Evolutionary conservation across 2,888 invertebrate species (phyloP).

Genomic region (Lithosia quadra): DNA sequence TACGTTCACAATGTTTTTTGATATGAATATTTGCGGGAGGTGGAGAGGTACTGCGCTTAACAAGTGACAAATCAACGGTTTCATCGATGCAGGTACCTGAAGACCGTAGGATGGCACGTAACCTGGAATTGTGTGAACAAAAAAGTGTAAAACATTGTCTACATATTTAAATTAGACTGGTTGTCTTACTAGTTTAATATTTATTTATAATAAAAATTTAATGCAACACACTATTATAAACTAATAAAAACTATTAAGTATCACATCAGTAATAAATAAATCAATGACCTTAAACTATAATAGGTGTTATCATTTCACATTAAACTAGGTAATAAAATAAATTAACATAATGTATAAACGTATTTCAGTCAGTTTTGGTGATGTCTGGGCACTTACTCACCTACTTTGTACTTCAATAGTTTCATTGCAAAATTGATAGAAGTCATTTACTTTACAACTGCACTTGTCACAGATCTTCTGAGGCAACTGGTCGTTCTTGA

Average conservation of each 20-base stretch:
- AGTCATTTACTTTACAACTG: constrained; percentile 90
- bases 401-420: constrained; percentile 89
- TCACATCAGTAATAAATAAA: background rate
- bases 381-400: constrained; percentile 59
- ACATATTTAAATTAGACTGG: background rate
- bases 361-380: constrained; percentile 26
- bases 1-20: constrained; percentile 50
- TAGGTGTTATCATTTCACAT: constrained; percentile 6
- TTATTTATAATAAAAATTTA: background rate
- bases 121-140: constrained; percentile 58
- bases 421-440: constrained; percentile 91
- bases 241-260: background rate
- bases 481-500: constrained; percentile 89
- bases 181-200: background rate
- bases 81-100: constrained; percentile 49
- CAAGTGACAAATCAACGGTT: constrained; percentile 63
- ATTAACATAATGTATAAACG: constrained; percentile 30
- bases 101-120: constrained; percentile 55
- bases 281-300: constrained; percentile 6
- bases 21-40: constrained; percentile 15
- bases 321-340: constrained; percentile 22
- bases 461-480: constrained; percentile 91
- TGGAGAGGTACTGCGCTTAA: constrained; percentile 60
- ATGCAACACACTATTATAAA: no score
- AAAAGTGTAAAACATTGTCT: background rate